phyloP scores from a whole-genome alignment of 2,888 invertebrate genomes.

The Cerastoderma edule region DNA sequence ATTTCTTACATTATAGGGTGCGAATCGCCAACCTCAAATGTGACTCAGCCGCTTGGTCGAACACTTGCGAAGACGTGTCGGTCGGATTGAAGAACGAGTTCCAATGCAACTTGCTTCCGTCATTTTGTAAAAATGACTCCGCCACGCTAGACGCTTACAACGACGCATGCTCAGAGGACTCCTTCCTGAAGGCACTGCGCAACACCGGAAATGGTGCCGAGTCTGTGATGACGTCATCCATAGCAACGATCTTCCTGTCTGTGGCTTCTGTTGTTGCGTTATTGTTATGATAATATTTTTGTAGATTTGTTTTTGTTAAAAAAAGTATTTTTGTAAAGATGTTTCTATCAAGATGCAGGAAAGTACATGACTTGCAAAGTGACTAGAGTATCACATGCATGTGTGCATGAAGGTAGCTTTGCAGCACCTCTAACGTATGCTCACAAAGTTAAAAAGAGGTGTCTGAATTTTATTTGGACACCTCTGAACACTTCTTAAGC shows the following conservation, averaged over 20 bases:
- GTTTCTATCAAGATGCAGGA: no score
- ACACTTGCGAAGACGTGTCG: slow-evolving; percentile 45
- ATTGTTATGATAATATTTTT: slow-evolving; percentile 13
- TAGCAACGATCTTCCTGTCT: neutral
- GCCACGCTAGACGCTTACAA: slow-evolving; percentile 36
- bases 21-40: slow-evolving; percentile 49
- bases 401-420: no score
- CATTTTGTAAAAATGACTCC: slow-evolving; percentile 44
- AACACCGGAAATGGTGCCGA: neutral
- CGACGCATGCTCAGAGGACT: slow-evolving; percentile 38
- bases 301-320: no score
- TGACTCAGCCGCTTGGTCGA: slow-evolving; percentile 50
- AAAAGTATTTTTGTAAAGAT: no score
- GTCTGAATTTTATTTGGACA: no score
- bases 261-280: neutral
- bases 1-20: slow-evolving; percentile 32
- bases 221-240: slow-evolving; percentile 6
- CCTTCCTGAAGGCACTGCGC: slow-evolving; percentile 37
- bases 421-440: no score
- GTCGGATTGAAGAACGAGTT: slow-evolving; percentile 55
- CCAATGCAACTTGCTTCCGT: slow-evolving; percentile 56
- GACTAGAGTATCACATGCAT: no score
- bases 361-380: no score
- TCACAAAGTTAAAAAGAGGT: no score
- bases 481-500: no score